A percentile compares a stretch with the other conserved stretches of the same genome.
Conservation (phyloP, 2,113 vertebrate genomes). For the Coryphaenoides rupestris region DNA sequence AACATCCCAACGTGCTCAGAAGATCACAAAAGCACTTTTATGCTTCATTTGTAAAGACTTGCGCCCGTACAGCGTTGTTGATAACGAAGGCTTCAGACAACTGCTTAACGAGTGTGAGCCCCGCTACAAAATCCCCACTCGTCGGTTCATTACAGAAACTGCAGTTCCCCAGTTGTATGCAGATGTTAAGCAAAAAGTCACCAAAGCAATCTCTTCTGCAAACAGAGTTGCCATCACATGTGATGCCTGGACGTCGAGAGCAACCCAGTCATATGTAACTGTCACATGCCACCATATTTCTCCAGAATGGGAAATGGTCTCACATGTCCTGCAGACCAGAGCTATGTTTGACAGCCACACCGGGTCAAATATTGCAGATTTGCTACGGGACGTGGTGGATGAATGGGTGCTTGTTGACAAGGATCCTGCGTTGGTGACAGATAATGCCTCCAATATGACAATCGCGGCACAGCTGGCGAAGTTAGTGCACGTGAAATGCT, state of each 20-base stretch:
- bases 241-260: not conserved
- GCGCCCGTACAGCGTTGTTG: too few species aligned
- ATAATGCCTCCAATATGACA: constrained; percentile 2
- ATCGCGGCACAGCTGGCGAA: constrained; percentile 3
- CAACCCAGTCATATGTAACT: not conserved
- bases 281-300: not conserved
- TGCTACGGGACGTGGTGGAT: not conserved
- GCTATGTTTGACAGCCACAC: not conserved
- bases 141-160: constrained; percentile 5
- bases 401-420: not conserved
- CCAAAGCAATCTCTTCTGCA: too few species aligned
- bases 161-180: too few species aligned
- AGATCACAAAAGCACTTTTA: constrained; percentile 1
- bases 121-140: not conserved
- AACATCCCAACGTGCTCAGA: too few species aligned
- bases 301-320: not conserved
- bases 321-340: not conserved
- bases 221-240: too few species aligned
- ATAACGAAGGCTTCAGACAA: constrained; percentile 8
- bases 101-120: constrained; percentile 5
- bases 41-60: constrained; percentile 2
- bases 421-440: constrained; percentile 2
- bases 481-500: not conserved
- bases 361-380: not conserved
- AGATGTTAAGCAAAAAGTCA: too few species aligned